Evolutionary conservation across 1,140 invertebrate species (phyloP), one percentile per base, ranked within the genome.

Genomic region (Sarcophaga bullata): DNA sequence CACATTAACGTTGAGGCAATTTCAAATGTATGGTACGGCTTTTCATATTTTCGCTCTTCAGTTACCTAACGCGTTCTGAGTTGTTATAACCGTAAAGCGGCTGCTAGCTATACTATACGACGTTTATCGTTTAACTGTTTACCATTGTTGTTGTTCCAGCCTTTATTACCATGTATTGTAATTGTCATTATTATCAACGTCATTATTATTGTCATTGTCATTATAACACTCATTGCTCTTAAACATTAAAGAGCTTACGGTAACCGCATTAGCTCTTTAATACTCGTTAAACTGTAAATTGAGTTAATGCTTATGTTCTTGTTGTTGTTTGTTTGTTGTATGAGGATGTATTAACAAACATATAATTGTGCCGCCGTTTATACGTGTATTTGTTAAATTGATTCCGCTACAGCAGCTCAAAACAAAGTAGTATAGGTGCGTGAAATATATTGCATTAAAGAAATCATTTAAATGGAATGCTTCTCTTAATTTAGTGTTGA

Each of bases 51-150:
- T 48, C 75, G 75, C 75, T 78, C 75, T 78, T 78, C 75, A 78
- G 75, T 78, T 78, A 78, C n/a, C 75, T 17, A 78, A 78, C 75
- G 75, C 75, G 75, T 78, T 78, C 75, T 78, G 75, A 78, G 75
- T 78, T 78, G 75, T 78, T 78, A 78, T 78, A 78, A 78, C 49
- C 75, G 75, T 78, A 78, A 78, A 78, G 75, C 75, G 75, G 75
- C 48, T 17, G 62, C 58, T 37, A 37, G 25, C 4, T 68, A 68
- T 68, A 68, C 62, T 68, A 19, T 17, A 68, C 17, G 62, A 10
- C 62, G 15, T 13, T 58, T 58, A n/a, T 58, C 3, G 54, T n/a
- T 58, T 58, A 37, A 37, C 25, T 37, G 25, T 37, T 37, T 37
- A 37, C 25, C 25, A 37, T 37, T 37, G 25, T 37, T 37, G 25